These are phyloP conservation scores for Coleophora deauratella DNA, from an alignment of 2,888 invertebrate genomes.

Conservation along the genomic window DNA sequence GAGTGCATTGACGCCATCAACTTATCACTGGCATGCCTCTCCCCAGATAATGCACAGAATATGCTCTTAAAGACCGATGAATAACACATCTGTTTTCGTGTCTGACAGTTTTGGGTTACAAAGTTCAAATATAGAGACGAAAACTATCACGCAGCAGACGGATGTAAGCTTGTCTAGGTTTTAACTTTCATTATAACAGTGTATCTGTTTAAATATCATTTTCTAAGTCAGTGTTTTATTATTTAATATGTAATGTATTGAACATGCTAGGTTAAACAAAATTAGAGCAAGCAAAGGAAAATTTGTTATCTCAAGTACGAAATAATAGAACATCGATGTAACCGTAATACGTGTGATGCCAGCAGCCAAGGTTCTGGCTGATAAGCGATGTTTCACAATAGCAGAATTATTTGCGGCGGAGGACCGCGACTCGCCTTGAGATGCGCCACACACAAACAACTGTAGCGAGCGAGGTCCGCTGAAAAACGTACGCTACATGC, in stretches of 20 bases:
- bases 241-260: too few relatives aligned
- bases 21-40: slow-evolving; percentile 68
- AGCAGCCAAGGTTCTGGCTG: slow-evolving; percentile 56
- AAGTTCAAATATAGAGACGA: slow-evolving; percentile 40
- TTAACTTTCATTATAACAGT: too few relatives aligned
- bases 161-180: slow-evolving; percentile 3
- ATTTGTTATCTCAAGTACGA: slow-evolving; percentile 42
- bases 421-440: slow-evolving; percentile 60
- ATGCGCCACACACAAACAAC: slow-evolving; percentile 69
- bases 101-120: slow-evolving; percentile 44
- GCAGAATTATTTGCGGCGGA: slow-evolving; percentile 72
- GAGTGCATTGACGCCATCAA: slow-evolving; percentile 68
- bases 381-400: slow-evolving; percentile 70
- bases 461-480: slow-evolving; percentile 50
- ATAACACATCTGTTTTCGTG: slow-evolving; percentile 63
- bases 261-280: too few relatives aligned
- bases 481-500: slow-evolving; percentile 34
- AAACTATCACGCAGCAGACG: slow-evolving; percentile 26
- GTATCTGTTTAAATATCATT: too few relatives aligned
- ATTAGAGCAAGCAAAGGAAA: too few relatives aligned
- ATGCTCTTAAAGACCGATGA: slow-evolving; percentile 53
- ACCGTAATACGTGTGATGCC: slow-evolving; percentile 69
- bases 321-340: slow-evolving; percentile 59
- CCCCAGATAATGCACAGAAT: slow-evolving; percentile 63
- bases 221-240: too few relatives aligned